Base-by-base conservation (phyloP, 1,140 invertebrate genomes). In the Drosophila neocordata region DNA sequence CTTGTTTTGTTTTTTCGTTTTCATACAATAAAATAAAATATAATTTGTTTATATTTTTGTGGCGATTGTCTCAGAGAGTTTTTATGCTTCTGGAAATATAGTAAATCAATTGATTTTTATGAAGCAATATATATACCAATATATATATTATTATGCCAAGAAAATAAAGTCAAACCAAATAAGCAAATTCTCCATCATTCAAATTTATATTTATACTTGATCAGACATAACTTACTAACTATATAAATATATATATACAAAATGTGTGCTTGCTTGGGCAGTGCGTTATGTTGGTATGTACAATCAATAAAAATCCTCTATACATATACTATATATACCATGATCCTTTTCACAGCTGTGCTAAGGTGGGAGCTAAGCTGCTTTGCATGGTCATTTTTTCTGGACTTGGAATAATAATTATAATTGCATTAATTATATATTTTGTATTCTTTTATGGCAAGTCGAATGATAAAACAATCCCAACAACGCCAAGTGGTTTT, bases 11-110 rank as follows among this genome's bases (percentile, higher is more conserved):
- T 13, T 44, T 31, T 56, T 31, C 27, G 6, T 31, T 34, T 48
- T 51, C 31, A 64, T 69, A 65, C 69, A 77, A 57, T 65, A 65
- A 73, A 66, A 83, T 71, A 83, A 83, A 80, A 81, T 87, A 87
- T 87, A 74, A 85, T 85, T 85, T 84, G 69, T 63, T 53, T 84
- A 84, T 85, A 77, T 65, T 68, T 44, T 11, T 48, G 15, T 48
- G 41, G 15, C 9, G 2, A 11, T 48, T 48, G 41, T 48, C 41
- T 48, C 41, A 48, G 15, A 8, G 15, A 20, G 15, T 48, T 48
- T 31, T 79, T 58, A 79, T 78, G 41, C 37, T 44, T 27, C 2
- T 20, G 20, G 7, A 38, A n/a, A 48, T 48, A 31, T 31, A 31
- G 27, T 31, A 48, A 20, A 48, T 20, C 41, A 48, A 48, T 48